Percentiles rank a stretch among this genome's conserved stretches.
Evolutionary conservation across 2,888 invertebrate species (phyloP).

Genomic region (Leptinotarsa tumamoca): DNA sequence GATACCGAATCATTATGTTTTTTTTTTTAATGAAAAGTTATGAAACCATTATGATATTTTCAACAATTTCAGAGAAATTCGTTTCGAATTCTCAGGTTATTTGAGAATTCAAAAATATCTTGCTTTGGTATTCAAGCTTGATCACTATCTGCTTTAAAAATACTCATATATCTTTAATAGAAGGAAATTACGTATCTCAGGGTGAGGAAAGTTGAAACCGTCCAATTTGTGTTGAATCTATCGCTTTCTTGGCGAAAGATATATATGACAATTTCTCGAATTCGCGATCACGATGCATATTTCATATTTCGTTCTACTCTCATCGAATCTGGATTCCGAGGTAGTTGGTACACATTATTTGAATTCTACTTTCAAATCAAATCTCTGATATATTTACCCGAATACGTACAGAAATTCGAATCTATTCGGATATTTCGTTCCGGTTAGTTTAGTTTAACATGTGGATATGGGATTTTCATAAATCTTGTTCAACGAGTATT

Average conservation of each 20-base stretch:
- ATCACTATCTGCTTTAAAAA: no score
- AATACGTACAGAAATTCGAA: constrained; percentile 9
- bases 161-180: no score
- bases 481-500: neutral
- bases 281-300: constrained; percentile 41
- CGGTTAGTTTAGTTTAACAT: constrained; percentile 14
- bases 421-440: neutral
- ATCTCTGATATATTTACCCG: constrained; percentile 36
- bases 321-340: constrained; percentile 43
- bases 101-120: no score
- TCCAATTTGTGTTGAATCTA: constrained; percentile 36
- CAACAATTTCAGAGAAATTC: no score
- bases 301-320: constrained; percentile 47
- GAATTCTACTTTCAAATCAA: constrained; percentile 45
- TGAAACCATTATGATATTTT: no score
- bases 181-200: no score
- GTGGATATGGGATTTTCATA: constrained; percentile 19
- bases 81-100: no score
- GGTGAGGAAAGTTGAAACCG: neutral
- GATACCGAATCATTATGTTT: no score
- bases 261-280: constrained; percentile 26
- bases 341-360: constrained; percentile 47
- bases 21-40: no score
- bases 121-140: no score
- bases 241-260: constrained; percentile 19